Evolutionary conservation across 1,140 invertebrate species (phyloP).

Genomic region (Drosophila hydei): DNA sequence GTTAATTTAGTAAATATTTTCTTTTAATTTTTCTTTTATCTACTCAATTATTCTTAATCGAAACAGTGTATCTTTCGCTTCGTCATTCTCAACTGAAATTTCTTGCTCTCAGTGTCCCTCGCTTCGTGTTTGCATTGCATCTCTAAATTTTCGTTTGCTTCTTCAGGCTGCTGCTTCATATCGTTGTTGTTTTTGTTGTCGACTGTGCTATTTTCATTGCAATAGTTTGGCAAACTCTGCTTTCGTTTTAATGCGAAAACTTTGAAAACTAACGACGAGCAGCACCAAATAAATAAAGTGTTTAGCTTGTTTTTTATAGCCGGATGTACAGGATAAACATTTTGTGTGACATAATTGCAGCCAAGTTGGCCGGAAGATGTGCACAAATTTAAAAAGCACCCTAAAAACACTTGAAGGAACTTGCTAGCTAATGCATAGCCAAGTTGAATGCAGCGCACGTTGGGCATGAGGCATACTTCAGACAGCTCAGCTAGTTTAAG

Average conservation of each 20-base stretch:
- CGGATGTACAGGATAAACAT: constrained; percentile 43
- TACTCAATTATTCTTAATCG: no score
- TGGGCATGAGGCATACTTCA: no score
- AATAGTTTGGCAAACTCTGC: constrained; percentile 71
- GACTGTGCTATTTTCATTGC: constrained; percentile 54
- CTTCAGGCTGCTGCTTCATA: constrained; percentile 1
- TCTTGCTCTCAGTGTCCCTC: background rate
- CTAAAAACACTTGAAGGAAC: constrained; percentile 13
- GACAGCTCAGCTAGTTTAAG: no score
- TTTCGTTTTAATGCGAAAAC: constrained; percentile 75
- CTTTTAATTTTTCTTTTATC: no score
- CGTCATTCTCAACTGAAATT: background rate
- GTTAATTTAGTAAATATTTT: no score
- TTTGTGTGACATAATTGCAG: constrained; percentile 68
- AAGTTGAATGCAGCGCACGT: background rate
- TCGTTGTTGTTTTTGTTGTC: constrained; percentile 11
- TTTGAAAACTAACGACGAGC: constrained; percentile 71
- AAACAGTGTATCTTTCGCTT: background rate
- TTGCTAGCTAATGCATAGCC: constrained; percentile 6
- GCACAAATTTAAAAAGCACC: constrained; percentile 28
- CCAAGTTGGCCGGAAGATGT: constrained; percentile 26
- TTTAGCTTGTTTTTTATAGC: constrained; percentile 69
- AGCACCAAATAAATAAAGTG: constrained; percentile 73
- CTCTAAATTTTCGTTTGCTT: background rate
- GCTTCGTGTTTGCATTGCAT: constrained; percentile 1